Evolutionary conservation across 2,797 vertebrate genomes (phyloP), one percentile per base, ranked within the genome.

Genomic region (Acipenser transmontanus): DNA sequence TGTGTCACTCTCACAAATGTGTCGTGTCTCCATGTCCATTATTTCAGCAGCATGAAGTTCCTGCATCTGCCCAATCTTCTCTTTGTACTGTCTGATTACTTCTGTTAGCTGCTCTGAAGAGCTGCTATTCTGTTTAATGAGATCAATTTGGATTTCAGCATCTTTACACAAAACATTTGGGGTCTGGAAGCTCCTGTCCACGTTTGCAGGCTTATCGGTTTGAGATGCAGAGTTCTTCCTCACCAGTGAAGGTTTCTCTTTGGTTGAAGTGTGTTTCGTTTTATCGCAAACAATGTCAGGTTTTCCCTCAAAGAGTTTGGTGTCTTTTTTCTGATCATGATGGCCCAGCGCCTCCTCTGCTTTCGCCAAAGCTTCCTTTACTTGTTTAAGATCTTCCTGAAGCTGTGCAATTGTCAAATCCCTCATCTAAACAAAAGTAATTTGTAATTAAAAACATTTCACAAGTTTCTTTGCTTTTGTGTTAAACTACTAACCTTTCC

Each of bases 21-120:
- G 95, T 47, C 94, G 87, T 20, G 94, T 90, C 77, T 99, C 96
- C 95, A 98, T 95, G 74, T 97, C 96, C 78, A 97, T 88, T 82
- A 98, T 96, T 78, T 98, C 95, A 1, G 95, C 94, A 0, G 96
- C 95, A 0, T 98, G 95, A 2, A 98, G 91, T 70, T 98, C 95
- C 79, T 93, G 94, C 91, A 98, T 97, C 81, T 97, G 92, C 0
- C 80, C 86, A 0, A 98, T 95, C 85, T 94, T 95, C 75, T 95
- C 93, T 52, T 84, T 89, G 79, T 94, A 95, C 68, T 93, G 89
- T 50, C 72, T 80, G 50, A 96, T 85, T 70, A 97, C 84, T 73
- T 95, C 91, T 76, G 88, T 78, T 64, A 95, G 72, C 73, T 94
- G 91, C 47, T 91, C 90, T 63, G 89, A 85, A 64, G 73, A 79